Evolutionary conservation across 2,888 invertebrate species (phyloP), one percentile per base, ranked within the genome.

Genomic region (Nymphalis c-album): DNA sequence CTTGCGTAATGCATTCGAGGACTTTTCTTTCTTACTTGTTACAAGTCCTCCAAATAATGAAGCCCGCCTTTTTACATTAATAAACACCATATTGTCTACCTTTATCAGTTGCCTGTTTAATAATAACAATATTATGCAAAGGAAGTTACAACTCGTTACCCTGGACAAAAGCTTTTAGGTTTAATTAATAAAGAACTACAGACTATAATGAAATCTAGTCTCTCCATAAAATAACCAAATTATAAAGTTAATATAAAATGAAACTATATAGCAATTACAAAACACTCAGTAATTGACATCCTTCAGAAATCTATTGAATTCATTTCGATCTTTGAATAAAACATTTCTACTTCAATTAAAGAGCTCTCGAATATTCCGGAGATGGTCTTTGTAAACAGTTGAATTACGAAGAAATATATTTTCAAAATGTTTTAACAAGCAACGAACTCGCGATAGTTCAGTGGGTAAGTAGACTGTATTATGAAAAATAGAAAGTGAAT

Each of bases 301-400:
- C 63, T 68, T 63, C 53, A 45, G n/a, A 58, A 60, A 40, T 63
- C 68, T 61, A 68, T 66, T 61, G 68, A 68, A 66, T 69, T 66
- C 35, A 68, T 68, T 65, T 40, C 18, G 53, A 20, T 51, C 1
- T 62, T 65, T 71, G 68, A 71, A 71, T 69, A 71, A 69, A 68
- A 66, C 68, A 71, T 71, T 71, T 64, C 60, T 68, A 60, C 64
- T 71, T 66, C 68, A 68, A 68, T 71, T 68, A 68, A 63, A 66
- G 62, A 50, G 60, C 60, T 40, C 53, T 60, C 60, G 18, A 64
- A 57, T 48, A 65, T 65, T 66, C 63, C 31, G 17, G 58, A 63
- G 63, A 70, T 40, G 60, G 63, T 57, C 57, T 63, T 48, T 47
- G 59, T 60, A 63, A 66, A 69, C 69, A 65, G n/a, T 59, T 66